These are phyloP conservation scores for Halcyon senegalensis DNA, from an alignment of 2,113 vertebrate genomes.

Conservation along the genomic window DNA sequence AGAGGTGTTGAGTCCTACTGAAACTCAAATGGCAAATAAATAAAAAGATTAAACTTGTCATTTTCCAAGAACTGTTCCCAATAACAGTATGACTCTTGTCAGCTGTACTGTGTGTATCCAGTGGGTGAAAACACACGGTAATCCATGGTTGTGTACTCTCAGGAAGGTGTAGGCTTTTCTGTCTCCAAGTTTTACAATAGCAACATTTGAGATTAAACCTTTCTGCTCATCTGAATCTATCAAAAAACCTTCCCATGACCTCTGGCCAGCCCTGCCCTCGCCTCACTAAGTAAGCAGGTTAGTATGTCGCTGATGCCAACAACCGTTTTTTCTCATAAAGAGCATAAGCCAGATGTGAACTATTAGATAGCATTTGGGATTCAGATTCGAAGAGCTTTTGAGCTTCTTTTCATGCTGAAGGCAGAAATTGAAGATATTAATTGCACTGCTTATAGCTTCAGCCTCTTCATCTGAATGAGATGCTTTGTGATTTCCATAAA, in stretches of 20 bases:
- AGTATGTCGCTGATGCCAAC: neutral
- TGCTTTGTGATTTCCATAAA: slow-evolving; percentile 71
- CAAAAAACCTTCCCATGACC: neutral
- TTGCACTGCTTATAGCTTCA: slow-evolving; percentile 68
- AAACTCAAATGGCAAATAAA: neutral
- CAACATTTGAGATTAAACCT: neutral
- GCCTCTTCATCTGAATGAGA: slow-evolving; percentile 74
- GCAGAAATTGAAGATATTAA: slow-evolving; percentile 76
- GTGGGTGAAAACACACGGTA: neutral
- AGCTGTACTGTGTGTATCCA: neutral
- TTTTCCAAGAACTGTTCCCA: neutral
- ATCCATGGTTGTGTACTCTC: neutral
- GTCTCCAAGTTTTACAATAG: neutral
- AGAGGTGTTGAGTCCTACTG: neutral
- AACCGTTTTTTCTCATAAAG: slow-evolving; percentile 15
- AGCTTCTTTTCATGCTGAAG: slow-evolving; percentile 58
- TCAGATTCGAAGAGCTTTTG: slow-evolving; percentile 61
- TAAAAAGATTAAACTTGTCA: neutral
- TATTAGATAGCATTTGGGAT: slow-evolving; percentile 71
- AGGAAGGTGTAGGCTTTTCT: neutral
- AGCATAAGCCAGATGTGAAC: slow-evolving; percentile 67
- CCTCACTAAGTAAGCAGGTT: neutral
- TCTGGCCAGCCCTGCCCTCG: neutral
- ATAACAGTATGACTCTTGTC: neutral
- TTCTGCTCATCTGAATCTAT: neutral